These are phyloP conservation scores for Capra hircus DNA, from an alignment of 2,113 vertebrate genomes.

Conservation along the genomic window DNA sequence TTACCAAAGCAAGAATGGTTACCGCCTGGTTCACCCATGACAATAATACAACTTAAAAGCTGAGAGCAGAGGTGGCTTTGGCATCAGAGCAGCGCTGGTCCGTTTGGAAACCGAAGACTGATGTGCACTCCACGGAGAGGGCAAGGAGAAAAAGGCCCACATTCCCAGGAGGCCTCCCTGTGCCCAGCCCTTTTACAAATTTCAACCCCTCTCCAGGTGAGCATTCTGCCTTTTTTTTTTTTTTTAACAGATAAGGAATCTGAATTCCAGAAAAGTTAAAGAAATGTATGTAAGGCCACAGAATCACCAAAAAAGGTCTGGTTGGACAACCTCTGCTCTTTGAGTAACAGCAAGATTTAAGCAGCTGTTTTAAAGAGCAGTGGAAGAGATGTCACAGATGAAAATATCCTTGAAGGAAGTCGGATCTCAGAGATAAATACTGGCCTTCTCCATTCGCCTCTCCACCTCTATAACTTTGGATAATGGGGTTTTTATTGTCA, in stretches of 20 bases:
- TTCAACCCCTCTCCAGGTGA: not conserved
- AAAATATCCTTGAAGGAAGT: conserved; percentile 36
- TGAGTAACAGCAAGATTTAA: not conserved
- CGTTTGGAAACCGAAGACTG: fast-evolving
- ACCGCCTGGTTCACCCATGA: not conserved
- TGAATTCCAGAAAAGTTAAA: not conserved
- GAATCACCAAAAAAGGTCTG: not conserved
- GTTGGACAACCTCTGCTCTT: not conserved
- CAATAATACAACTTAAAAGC: not conserved
- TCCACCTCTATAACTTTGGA: conserved; percentile 54
- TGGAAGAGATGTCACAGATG: not conserved
- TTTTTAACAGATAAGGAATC: not conserved
- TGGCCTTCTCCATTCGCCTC: conserved; percentile 14
- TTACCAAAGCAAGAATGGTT: not conserved
- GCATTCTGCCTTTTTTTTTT: not conserved
- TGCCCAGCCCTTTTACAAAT: not conserved
- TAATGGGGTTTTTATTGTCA: conserved; percentile 70
- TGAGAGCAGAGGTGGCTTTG: not conserved
- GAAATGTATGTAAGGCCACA: fast-evolving
- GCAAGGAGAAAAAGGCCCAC: fast-evolving
- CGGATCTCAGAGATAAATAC: conserved; percentile 16
- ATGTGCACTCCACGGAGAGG: fast-evolving
- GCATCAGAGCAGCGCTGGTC: not conserved
- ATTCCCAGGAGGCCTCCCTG: fast-evolving
- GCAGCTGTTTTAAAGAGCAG: not conserved